Conservation (phyloP, 2,888 invertebrate species). For the Caenorhabditis sinica region DNA sequence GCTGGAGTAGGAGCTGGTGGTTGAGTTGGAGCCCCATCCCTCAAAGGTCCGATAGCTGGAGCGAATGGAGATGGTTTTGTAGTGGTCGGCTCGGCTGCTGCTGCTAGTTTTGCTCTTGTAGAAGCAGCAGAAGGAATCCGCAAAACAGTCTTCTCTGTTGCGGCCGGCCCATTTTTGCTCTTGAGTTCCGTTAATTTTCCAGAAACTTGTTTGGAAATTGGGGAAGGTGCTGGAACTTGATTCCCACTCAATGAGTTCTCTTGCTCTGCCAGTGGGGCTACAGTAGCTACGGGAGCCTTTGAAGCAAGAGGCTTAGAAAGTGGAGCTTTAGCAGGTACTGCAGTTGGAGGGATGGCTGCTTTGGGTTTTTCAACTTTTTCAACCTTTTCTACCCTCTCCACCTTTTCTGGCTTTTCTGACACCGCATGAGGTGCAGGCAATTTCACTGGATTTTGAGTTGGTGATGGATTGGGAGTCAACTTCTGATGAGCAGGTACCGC, state of each 20-base stretch:
- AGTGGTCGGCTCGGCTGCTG: background rate
- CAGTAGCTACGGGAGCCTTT: slow-evolving; percentile 6
- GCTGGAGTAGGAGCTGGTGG: slow-evolving; percentile 48
- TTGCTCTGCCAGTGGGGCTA: slow-evolving; percentile 27
- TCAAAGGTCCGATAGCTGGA: slow-evolving; percentile 39
- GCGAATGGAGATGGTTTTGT: slow-evolving; percentile 53
- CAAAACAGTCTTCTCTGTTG: slow-evolving; percentile 36
- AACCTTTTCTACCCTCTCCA: background rate
- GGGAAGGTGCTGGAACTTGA: slow-evolving; percentile 9
- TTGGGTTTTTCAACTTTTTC: background rate
- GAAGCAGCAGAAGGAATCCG: slow-evolving; percentile 61
- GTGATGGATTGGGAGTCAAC: slow-evolving; percentile 54
- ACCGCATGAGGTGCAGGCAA: slow-evolving; percentile 56
- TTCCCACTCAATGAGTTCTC: background rate
- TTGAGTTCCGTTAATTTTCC: slow-evolving; percentile 74
- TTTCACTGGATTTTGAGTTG: slow-evolving; percentile 59
- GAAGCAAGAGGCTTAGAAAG: background rate
- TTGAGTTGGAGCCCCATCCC: slow-evolving; percentile 44
- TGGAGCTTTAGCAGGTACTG: slow-evolving; percentile 10
- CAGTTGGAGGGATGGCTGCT: background rate
- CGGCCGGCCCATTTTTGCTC: slow-evolving; percentile 47
- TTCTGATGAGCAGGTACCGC: slow-evolving; percentile 46
- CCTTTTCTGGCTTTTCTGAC: slow-evolving; percentile 49
- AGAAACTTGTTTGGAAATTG: slow-evolving; percentile 67
- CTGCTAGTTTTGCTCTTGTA: slow-evolving; percentile 38